These are phyloP conservation scores for Ectemnius cavifrons DNA, from an alignment of 2,888 invertebrate genomes.

Conservation along the genomic window DNA sequence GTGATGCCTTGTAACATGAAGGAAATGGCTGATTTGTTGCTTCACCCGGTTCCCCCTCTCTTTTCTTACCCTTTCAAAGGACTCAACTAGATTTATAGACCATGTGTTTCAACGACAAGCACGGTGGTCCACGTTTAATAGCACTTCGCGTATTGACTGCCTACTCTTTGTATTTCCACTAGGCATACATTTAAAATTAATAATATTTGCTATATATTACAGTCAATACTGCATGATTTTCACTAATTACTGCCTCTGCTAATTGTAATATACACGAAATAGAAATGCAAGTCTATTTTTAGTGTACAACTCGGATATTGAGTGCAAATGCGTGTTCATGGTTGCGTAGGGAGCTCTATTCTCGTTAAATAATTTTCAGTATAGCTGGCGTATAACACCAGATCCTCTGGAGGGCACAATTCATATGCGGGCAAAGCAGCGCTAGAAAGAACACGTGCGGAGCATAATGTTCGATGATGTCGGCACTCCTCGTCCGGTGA, in stretches of 20 bases:
- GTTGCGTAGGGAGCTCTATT: no score
- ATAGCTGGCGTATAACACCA: conserved; percentile 29
- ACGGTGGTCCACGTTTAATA: no score
- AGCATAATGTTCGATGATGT: conserved; percentile 59
- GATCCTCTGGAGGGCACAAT: conserved; percentile 7
- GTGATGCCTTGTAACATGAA: background rate
- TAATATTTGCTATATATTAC: no score
- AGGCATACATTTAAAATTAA: no score
- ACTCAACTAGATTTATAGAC: background rate
- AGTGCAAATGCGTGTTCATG: no score
- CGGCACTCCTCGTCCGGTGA: conserved; percentile 62
- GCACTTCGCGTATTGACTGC: no score
- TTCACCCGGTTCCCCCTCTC: background rate
- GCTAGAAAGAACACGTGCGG: conserved; percentile 55
- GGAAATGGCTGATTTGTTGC: conserved; percentile 5
- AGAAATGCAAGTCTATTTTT: no score
- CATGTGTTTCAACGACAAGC: background rate
- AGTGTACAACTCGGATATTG: no score
- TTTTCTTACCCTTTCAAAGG: background rate
- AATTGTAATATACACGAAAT: no score
- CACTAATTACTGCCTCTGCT: no score
- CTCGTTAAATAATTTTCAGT: conserved; percentile 31
- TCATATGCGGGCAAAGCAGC: conserved; percentile 1
- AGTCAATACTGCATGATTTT: no score
- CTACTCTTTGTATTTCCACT: no score